These are phyloP conservation scores for Odobenus rosmarus DNA, from an alignment of 2,113 vertebrate species.

Conservation along the genomic window DNA sequence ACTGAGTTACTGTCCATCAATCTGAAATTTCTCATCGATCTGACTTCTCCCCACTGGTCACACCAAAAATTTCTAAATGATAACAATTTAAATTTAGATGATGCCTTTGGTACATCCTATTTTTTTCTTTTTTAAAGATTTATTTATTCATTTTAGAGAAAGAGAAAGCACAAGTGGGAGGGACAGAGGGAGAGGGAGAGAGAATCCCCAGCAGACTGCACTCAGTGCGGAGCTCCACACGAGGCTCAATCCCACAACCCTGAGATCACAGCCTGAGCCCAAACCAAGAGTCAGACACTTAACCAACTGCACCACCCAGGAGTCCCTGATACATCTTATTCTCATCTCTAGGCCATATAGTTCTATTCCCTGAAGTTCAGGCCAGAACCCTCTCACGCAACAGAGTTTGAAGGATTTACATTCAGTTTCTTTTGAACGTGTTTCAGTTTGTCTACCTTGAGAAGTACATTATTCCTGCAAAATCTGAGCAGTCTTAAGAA, in stretches of 20 bases:
- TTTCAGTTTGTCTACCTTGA: slow-evolving; percentile 22
- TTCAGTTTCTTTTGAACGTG: not conserved
- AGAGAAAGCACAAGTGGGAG: not conserved
- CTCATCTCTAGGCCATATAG: not conserved
- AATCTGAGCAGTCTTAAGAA: slow-evolving; percentile 31
- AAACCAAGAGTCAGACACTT: not conserved
- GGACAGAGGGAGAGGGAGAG: not conserved
- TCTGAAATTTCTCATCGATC: not conserved
- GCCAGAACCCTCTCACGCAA: not conserved
- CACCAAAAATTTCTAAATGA: not conserved
- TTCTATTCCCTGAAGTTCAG: not conserved
- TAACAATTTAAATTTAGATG: slow-evolving; percentile 17
- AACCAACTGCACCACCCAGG: not conserved
- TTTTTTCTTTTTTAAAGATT: not conserved
- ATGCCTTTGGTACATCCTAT: not conserved
- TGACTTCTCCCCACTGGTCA: not conserved
- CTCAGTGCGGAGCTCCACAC: too few species aligned
- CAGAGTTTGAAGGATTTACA: not conserved
- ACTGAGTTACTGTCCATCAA: not conserved
- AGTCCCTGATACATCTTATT: not conserved
- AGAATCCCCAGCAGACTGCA: not conserved
- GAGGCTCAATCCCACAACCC: not conserved
- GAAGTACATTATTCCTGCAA: not conserved
- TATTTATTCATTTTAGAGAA: not conserved
- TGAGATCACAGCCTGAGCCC: not conserved